These are phyloP conservation scores for Sipha flava DNA, from an alignment of 1,140 invertebrate genomes.

Conservation along the genomic window DNA sequence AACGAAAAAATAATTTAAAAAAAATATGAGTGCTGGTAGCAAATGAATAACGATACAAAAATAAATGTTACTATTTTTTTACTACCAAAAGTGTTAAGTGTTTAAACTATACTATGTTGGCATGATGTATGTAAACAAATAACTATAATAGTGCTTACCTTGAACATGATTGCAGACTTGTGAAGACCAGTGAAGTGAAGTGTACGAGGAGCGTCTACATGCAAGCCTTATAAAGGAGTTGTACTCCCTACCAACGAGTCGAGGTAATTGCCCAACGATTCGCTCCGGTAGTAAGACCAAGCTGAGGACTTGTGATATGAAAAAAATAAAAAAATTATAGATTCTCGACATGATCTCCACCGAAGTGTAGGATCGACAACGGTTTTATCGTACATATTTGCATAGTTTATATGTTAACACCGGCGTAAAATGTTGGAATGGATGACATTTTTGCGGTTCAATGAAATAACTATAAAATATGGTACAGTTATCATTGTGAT, in stretches of 20 bases:
- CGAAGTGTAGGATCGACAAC: not conserved
- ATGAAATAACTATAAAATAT: not conserved
- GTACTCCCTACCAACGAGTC: not conserved
- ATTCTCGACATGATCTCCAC: slow-evolving; percentile 1
- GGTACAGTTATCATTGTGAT: no score
- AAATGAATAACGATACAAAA: no score
- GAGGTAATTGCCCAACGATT: slow-evolving; percentile 16
- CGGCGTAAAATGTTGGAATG: not conserved
- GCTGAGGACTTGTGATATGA: not conserved
- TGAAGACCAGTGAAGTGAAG: not conserved
- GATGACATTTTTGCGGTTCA: not conserved
- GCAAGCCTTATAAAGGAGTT: slow-evolving; percentile 23
- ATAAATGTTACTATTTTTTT: no score
- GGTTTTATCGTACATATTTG: not conserved
- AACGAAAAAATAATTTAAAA: no score
- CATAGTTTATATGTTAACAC: not conserved
- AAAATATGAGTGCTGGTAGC: no score
- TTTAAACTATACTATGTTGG: no score
- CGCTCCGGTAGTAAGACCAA: not conserved
- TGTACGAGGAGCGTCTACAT: not conserved
- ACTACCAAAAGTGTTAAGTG: no score
- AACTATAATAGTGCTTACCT: not conserved
- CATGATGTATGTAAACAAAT: no score
- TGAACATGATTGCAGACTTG: slow-evolving; percentile 27
- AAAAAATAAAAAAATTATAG: slow-evolving; percentile 7